Base-by-base conservation (phyloP, 2,797 vertebrate species). In the Eulemur rubriventer region DNA sequence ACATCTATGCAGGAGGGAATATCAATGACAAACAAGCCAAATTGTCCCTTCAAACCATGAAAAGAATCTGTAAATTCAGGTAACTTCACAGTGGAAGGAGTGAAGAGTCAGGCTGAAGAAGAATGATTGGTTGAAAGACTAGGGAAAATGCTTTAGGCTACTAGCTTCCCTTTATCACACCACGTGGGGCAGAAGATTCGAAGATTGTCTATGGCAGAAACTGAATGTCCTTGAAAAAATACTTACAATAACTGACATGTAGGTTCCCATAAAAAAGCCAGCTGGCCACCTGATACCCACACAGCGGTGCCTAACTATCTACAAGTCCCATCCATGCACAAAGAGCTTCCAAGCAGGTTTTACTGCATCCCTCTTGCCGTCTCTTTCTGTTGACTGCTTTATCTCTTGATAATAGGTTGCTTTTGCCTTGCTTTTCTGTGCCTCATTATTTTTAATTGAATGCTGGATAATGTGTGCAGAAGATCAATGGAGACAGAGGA, bases 361-460 rank as follows among this genome's bases (percentile, higher is more conserved):
- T 70, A 43, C 7, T 4, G 3, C 6, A 52, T 43, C 10, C 14
- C 9, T 67, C 24, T 65, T 70, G 4, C 63, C 72, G 11, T 48
- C n/a, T 94, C 2, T n/a, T 94, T 96, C 72, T 92, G 43, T 82
- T 65, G 43, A 94, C 79, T 50, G 26, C 28, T 50, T 83, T 79
- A 46, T 48, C 41, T 78, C 67, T 96, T 69, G 14, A 50, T 81
- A 79, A 89, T 12, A 92, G 12, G 17, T 43, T 73, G 72, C 1
- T 35, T 91, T 93, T 50, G 35, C 46, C n/a, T 79, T n/a, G 17
- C 7, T 35, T 86, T 57, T 63, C 13, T 91, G 18, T 50, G 2
- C 90, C 10, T 94, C 16, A 41, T 72, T 88, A 38, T 48, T 94
- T 95, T 94, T 75, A 11, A 80, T 7, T 81, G 63, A 85, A 73